phyloP scores from a whole-genome alignment of 2,113 vertebrate genomes.

The western clawed frog (Xenopus tropicalis) region UCB_Xtro_10.0 CM004445.2:101993501-101994000 shows the following conservation, averaged over 20 bases:
- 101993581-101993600: no score
- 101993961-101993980: no score
- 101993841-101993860: conserved; percentile 16
- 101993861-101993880: neutral
- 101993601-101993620: no score
- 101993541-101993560: no score
- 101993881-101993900: neutral
- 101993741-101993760: neutral
- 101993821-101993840: conserved; percentile 3
- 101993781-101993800: neutral
- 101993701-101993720: conserved; percentile 23
- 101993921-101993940: no score
- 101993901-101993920: no score
- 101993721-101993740: conserved; percentile 24
- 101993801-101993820: neutral
- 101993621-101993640: no score
- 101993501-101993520: no score
- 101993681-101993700: conserved; percentile 32
- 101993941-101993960: no score
- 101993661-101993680: conserved; percentile 25
- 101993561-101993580: no score
- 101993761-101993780: conserved; percentile 14
- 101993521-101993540: no score
- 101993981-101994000: no score
- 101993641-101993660: neutral